Evolutionary conservation across 2,888 invertebrate genomes (phyloP), one percentile per base, ranked within the genome.

Genomic region (Ectobius pallidus): DNA sequence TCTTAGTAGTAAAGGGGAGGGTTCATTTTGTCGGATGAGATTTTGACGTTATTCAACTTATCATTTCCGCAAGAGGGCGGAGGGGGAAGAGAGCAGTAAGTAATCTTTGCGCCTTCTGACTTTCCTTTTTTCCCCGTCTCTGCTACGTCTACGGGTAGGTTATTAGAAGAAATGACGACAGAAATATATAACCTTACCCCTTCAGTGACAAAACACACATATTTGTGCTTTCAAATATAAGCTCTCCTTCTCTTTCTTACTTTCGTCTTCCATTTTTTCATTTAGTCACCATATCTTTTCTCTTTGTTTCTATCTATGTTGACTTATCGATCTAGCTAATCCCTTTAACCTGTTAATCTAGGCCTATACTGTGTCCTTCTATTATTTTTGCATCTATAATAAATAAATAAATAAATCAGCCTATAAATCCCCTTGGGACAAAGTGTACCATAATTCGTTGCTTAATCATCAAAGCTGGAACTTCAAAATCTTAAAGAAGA

Each of bases 91-190:
- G 39, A 39, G 39, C 14, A 39, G 39, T 39, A 39, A 39, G 39
- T 39, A 39, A 39, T 39, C 39, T 39, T 39, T 39, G 39, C 39
- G 39, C 39, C 39, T 39, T 6, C 39, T 14, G 6, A 6, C 14
- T 39, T 39, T 14, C 14, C 14, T 9, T 39, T 39, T 18, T 18
- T 49, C 20, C 20, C 9, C 49, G 16, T 49, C 49, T 39, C 39
- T 39, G 3, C 49, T 49, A n/a, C 18, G 22, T 22, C 49, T 49
- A 18, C 18, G 49, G 18, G 20, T 49, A 3, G 22, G 49, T 49
- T 49, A 49, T 49, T 49, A 49, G 18, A 18, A 49, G 18, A 49
- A 49, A 49, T 49, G 49, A 22, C 49, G 49, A 61, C 34, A 61
- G 30, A 61, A 32, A 61, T 61, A 61, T 61, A 61, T 61, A 18